phyloP scores from a whole-genome alignment of 2,888 invertebrate genomes.

The Clitarchus hookeri region DNA sequence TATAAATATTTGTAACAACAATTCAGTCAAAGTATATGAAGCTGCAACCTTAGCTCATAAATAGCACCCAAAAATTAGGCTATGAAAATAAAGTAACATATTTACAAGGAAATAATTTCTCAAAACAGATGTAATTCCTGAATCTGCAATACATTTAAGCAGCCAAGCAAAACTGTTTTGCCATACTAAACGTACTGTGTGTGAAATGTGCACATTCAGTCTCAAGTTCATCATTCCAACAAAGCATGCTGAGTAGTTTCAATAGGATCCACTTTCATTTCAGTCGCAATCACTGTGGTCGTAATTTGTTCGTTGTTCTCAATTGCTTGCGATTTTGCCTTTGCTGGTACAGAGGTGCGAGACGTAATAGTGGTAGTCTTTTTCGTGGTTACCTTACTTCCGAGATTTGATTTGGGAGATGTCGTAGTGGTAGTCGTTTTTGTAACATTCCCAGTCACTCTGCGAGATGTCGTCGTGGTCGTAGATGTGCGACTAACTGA shows the following conservation, averaged over 20 bases:
- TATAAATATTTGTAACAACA: constrained; percentile 1
- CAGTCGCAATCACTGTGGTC: constrained; percentile 5
- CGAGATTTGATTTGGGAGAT: not conserved
- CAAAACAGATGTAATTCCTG: constrained; percentile 24
- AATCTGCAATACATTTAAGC: constrained; percentile 46
- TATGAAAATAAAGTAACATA: constrained; percentile 23
- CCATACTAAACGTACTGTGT: not conserved
- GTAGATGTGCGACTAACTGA: constrained; percentile 37
- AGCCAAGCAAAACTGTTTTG: constrained; percentile 44
- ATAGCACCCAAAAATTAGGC: constrained; percentile 9
- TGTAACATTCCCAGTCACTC: constrained; percentile 38
- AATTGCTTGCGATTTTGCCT: constrained; percentile 1
- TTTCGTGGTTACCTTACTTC: constrained; percentile 36
- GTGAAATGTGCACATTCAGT: constrained; percentile 22
- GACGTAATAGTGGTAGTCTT: constrained; percentile 35
- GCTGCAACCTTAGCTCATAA: constrained; percentile 14
- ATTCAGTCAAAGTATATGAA: not conserved
- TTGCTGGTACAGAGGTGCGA: constrained; percentile 42
- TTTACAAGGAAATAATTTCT: constrained; percentile 36
- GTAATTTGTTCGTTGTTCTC: constrained; percentile 23
- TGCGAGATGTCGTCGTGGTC: constrained; percentile 46
- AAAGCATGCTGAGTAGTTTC: not conserved
- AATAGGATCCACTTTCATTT: constrained; percentile 21
- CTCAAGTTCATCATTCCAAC: not conserved
- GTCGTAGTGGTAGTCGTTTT: constrained; percentile 31